Evolutionary conservation across 2,888 invertebrate species (phyloP).

Genomic region (Drosophila incognita): DNA sequence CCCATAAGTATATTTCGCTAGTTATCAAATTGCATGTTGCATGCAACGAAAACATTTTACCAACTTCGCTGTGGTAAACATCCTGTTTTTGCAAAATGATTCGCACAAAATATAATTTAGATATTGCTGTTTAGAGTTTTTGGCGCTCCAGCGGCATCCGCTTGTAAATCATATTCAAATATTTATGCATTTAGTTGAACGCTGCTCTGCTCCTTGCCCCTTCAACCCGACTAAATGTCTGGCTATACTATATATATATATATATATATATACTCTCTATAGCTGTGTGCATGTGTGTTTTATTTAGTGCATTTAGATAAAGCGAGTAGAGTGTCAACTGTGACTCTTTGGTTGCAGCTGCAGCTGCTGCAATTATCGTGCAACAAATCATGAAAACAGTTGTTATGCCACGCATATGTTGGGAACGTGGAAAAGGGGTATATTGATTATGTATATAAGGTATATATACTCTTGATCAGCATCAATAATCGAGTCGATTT

Average conservation of each 20-base stretch:
- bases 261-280: constrained; percentile 9
- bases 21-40: not conserved
- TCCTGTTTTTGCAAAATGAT: constrained; percentile 52
- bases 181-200: constrained; percentile 60
- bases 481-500: not conserved
- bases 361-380: constrained; percentile 73
- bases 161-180: constrained; percentile 79
- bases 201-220: not conserved
- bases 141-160: constrained; percentile 45
- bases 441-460: not conserved
- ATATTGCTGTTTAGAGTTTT: constrained; percentile 38
- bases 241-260: constrained; percentile 10
- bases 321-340: constrained; percentile 75
- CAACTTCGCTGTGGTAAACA: constrained; percentile 46
- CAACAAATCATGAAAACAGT: constrained; percentile 70
- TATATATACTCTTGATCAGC: not conserved
- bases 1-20: not conserved
- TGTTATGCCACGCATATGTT: not conserved
- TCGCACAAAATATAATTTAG: constrained; percentile 31
- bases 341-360: constrained; percentile 53
- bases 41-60: constrained; percentile 27
- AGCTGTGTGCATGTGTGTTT: constrained; percentile 30
- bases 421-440: not conserved
- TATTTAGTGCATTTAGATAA: constrained; percentile 75
- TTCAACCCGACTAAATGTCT: constrained; percentile 42